phyloP scores from a whole-genome alignment of 1,140 invertebrate genomes.

The Lethocerus indicus region DNA sequence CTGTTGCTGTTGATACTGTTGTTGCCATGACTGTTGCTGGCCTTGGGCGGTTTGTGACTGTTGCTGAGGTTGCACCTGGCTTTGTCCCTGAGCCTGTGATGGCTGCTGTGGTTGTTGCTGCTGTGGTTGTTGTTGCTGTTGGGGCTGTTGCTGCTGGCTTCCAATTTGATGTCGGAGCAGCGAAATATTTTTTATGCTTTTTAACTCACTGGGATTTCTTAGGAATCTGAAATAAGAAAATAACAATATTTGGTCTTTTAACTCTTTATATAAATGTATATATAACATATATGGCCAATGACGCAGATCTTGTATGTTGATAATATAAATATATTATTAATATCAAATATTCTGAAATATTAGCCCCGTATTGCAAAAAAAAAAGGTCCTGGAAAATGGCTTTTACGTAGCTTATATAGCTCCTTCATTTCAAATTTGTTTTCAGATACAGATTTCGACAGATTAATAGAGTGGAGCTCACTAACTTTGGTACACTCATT shows the following conservation, averaged over 20 bases:
- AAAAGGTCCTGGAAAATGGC: too few relatives aligned
- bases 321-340: too few relatives aligned
- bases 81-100: constrained; percentile 3
- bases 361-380: too few relatives aligned
- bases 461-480: too few relatives aligned
- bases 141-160: constrained; percentile 8
- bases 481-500: too few relatives aligned
- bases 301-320: background rate
- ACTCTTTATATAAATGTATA: background rate
- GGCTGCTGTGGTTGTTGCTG: background rate
- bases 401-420: too few relatives aligned
- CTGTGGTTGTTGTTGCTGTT: background rate
- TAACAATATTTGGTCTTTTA: background rate
- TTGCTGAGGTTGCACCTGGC: background rate
- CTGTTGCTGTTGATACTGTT: background rate
- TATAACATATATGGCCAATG: background rate
- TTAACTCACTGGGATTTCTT: constrained; percentile 74
- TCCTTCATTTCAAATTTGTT: too few relatives aligned
- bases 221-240: constrained; percentile 45
- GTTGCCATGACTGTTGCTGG: background rate
- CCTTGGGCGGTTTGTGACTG: background rate
- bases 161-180: constrained; percentile 65
- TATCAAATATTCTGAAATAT: too few relatives aligned
- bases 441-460: too few relatives aligned
- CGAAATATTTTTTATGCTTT: constrained; percentile 86